Evolutionary conservation across 2,797 vertebrate species (phyloP), one percentile per base, ranked within the genome.

Genomic region (Coranthus polyacanthus): DNA sequence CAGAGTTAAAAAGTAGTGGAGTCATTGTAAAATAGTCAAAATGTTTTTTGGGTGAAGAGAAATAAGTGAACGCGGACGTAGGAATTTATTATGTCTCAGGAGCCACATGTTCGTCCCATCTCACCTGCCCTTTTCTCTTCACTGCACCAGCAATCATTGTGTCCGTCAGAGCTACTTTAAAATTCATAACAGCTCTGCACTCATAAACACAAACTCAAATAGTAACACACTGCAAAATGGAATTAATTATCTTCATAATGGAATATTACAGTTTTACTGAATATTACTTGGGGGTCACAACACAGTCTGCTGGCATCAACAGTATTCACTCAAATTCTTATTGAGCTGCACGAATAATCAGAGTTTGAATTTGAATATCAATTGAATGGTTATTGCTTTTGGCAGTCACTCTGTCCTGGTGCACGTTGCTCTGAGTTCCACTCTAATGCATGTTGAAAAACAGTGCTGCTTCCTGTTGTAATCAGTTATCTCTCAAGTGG

Each of bases 251-350:
- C 66, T 65, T 50, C 12, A 61, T 68, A 67, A 73, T 74, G 49
- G 46, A 69, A 68, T 73, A 76, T 72, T 75, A 62, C 52, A 69
- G 20, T 76, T 61, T 58, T 12, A 62, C 57, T 59, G 60, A 65
- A 60, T 71, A 67, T 74, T 61, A 75, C 45, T 15, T 7, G 41
- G 43, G 44, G 71, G 66, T 72, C 63, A 58, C n/a, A 43, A 50
- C 55, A 39, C 32, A 13, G 47, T 58, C 49, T 67, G 65, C 63
- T 53, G 24, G 63, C 56, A 61, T 56, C 62, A 42, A 61, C 68
- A 44, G 5, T 49, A n/a, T 46, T 44, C 38, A 1, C 18, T 46
- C 52, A 9, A 49, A 3, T 51, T 57, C 10, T 70, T 51, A 70
- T 51, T 66, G 46, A 16, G 16, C 47, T 34, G 39, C 42, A 43